These are phyloP conservation scores for Phengaris alcon DNA, from an alignment of 2,888 invertebrate genomes.

Conservation along the genomic window DNA sequence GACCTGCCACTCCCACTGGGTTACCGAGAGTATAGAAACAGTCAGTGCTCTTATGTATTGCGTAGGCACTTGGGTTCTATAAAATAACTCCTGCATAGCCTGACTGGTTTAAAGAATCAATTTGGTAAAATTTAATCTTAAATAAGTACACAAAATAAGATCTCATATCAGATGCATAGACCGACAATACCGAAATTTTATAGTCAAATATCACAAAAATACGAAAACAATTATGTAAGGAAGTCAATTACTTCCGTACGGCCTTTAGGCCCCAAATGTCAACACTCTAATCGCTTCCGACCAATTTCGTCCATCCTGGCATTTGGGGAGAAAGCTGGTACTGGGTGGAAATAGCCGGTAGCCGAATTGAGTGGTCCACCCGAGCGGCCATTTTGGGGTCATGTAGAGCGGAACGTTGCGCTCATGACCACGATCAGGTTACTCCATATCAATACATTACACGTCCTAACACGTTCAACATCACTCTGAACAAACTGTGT, in stretches of 20 bases:
- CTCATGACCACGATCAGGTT: background rate
- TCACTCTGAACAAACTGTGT: no score
- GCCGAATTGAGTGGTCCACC: background rate
- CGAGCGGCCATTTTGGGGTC: background rate
- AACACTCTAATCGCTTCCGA: slow-evolving; percentile 6
- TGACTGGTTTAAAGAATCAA: no score
- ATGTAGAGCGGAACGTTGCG: slow-evolving; percentile 14
- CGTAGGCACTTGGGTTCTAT: no score
- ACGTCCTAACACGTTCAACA: background rate
- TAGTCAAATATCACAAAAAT: background rate
- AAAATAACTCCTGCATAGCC: no score
- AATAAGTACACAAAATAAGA: no score
- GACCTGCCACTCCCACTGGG: no score
- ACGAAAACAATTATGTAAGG: background rate
- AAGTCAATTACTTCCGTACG: background rate
- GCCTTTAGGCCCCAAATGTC: background rate
- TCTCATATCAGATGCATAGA: no score
- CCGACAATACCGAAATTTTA: background rate
- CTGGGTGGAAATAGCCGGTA: background rate
- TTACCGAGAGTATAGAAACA: no score
- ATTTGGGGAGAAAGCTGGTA: slow-evolving; percentile 9
- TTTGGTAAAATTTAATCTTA: no score
- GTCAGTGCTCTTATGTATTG: no score
- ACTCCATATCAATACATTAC: background rate
- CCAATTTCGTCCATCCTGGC: background rate